Evolutionary conservation across 2,113 vertebrate genomes (phyloP).

Genomic region (Xiphorhynchus elegans): DNA sequence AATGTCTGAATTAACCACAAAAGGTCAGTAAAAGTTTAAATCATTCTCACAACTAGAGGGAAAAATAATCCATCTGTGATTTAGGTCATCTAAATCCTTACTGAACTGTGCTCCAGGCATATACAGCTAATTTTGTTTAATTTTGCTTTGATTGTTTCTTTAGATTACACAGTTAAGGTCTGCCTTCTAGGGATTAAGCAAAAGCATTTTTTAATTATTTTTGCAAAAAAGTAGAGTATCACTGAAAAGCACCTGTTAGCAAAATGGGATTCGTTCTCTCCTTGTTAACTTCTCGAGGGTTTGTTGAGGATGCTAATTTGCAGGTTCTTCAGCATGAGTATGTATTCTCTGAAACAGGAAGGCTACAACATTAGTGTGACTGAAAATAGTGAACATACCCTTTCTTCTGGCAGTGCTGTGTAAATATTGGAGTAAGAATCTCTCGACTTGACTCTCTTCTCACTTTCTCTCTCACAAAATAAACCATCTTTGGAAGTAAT

Average conservation of each 20-base stretch:
- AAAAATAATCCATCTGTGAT: slow-evolving; percentile 18
- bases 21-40: slow-evolving; percentile 44
- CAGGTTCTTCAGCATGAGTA: accelerated
- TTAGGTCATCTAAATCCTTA: neutral
- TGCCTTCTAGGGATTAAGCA: slow-evolving; percentile 20
- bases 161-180: slow-evolving; percentile 20
- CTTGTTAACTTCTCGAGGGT: neutral
- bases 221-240: neutral
- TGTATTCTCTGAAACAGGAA: neutral
- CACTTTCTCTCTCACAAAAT: neutral
- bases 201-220: slow-evolving; percentile 3
- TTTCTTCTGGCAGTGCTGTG: neutral
- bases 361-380: neutral
- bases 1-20: slow-evolving; percentile 1
- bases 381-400: neutral
- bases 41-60: neutral
- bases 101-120: neutral
- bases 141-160: slow-evolving; percentile 42
- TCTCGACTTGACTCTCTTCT: neutral
- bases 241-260: neutral
- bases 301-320: neutral
- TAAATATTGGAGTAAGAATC: neutral
- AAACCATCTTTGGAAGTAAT: neutral
- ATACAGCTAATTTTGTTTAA: slow-evolving; percentile 32
- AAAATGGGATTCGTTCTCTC: neutral